Evolutionary conservation across 1,140 invertebrate genomes (phyloP).

Genomic region (Chionoecetes opilio): DNA sequence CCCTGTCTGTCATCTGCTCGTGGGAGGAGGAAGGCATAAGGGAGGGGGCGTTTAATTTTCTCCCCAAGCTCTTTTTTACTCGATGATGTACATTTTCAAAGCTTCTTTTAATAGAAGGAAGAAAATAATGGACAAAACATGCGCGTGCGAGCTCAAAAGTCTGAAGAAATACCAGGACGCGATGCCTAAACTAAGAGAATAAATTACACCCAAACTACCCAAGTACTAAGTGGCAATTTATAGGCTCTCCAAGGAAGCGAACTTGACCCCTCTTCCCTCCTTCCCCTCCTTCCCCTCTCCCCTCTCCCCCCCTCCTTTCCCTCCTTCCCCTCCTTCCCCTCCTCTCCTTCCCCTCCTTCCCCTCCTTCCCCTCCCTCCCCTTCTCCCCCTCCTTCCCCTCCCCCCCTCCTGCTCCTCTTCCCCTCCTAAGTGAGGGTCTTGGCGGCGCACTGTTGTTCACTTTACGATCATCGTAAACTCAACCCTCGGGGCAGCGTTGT

Average conservation of each 20-base stretch:
- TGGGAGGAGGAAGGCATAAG: background rate
- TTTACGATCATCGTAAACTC: too few relatives aligned
- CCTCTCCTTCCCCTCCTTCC: too few relatives aligned
- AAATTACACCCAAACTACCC: background rate
- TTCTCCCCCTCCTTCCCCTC: too few relatives aligned
- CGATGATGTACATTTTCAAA: background rate
- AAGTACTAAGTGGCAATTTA: slow-evolving; percentile 30
- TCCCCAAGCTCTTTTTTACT: background rate
- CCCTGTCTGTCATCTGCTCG: too few relatives aligned
- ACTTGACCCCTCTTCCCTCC: background rate
- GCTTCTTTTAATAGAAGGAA: background rate
- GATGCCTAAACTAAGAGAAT: background rate
- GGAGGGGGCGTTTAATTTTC: background rate
- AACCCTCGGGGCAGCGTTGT: too few relatives aligned
- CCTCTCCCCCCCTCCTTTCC: background rate
- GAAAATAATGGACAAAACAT: background rate
- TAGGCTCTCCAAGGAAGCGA: background rate
- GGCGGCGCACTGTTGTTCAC: too few relatives aligned
- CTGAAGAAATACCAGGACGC: slow-evolving; percentile 7
- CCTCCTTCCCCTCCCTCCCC: too few relatives aligned
- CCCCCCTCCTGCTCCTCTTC: background rate
- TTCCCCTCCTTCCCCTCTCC: background rate
- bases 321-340: too few relatives aligned
- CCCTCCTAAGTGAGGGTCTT: background rate
- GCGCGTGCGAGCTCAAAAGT: background rate